These are phyloP conservation scores for Malurus cyaneus DNA, from an alignment of 2,113 vertebrate genomes.

Conservation along the genomic window DNA sequence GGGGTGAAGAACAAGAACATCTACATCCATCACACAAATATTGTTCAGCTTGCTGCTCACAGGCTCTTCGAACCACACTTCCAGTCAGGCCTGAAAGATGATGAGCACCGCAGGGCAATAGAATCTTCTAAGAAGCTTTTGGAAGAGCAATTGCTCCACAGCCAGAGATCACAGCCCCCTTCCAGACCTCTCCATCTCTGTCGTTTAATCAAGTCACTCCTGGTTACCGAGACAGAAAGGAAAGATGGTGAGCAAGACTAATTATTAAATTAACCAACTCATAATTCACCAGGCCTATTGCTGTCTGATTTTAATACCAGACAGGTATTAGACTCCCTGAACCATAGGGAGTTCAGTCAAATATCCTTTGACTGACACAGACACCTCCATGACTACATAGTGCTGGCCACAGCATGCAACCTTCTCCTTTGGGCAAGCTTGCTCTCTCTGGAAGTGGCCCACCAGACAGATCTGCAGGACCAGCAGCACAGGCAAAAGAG, in stretches of 20 bases:
- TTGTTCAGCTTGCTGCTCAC: not conserved
- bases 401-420: not conserved
- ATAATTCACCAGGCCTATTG: not conserved
- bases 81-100: not conserved
- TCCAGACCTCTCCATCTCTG: not conserved
- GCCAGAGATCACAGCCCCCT: not conserved
- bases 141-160: not conserved
- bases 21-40: not conserved
- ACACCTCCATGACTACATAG: rapidly evolving
- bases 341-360: not conserved
- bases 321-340: not conserved
- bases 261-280: not conserved
- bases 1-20: not conserved
- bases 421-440: not conserved
- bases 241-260: not conserved
- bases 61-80: not conserved
- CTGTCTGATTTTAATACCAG: not conserved
- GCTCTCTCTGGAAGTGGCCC: not conserved
- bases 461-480: not conserved
- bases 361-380: not conserved
- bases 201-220: not conserved
- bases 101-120: not conserved
- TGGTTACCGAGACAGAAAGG: not conserved
- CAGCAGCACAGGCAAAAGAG: not conserved
- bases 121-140: not conserved